Conservation (phyloP, 2,888 invertebrate genomes). For the Drosophila neonasuta region DNA sequence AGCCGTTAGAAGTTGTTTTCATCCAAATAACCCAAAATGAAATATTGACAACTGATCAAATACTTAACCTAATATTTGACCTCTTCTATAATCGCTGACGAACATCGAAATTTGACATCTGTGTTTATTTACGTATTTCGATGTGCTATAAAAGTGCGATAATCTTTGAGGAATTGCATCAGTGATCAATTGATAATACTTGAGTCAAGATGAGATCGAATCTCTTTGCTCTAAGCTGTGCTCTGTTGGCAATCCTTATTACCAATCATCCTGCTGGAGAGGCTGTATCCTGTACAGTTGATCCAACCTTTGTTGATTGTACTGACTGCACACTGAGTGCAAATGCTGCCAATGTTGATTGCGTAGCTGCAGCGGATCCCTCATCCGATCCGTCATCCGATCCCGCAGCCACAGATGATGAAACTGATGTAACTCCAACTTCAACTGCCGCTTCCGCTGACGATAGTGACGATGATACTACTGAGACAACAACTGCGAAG, state of each 20-base stretch:
- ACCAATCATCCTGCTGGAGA: constrained; percentile 2
- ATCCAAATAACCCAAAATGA: neutral
- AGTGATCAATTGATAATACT: constrained; percentile 1
- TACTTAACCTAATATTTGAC: constrained; percentile 1
- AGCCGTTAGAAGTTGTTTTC: too few relatives aligned
- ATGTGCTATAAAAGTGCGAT: constrained; percentile 9
- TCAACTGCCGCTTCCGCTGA: neutral
- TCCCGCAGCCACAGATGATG: neutral
- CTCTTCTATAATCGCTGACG: neutral
- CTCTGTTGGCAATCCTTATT: constrained; percentile 9
- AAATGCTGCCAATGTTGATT: constrained; percentile 1
- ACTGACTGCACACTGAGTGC: neutral
- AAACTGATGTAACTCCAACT: neutral
- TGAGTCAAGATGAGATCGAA: constrained; percentile 8
- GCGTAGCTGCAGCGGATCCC: neutral
- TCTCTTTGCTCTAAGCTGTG: neutral
- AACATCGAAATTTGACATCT: constrained; percentile 7
- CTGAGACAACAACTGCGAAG: neutral
- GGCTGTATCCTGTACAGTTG: constrained; percentile 1
- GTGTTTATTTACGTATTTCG: neutral
- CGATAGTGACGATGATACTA: neutral
- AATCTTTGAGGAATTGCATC: neutral
- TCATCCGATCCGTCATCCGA: too few relatives aligned
- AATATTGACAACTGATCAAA: constrained; percentile 9
- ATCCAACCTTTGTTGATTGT: neutral